Conservation (phyloP, 2,888 invertebrate species). For the Dicyrtoma fusca region DNA sequence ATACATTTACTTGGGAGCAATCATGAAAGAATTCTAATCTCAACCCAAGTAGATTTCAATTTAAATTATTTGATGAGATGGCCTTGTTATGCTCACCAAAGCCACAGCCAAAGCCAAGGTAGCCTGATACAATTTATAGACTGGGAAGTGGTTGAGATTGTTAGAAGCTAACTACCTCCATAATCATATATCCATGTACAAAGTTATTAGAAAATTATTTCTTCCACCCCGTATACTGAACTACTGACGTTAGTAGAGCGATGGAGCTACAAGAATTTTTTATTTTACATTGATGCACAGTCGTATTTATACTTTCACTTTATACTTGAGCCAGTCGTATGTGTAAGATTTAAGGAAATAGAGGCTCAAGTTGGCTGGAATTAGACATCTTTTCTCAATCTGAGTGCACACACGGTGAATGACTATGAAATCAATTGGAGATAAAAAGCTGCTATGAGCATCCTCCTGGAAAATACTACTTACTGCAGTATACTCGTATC, state of each 20-base stretch:
- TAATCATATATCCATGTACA: neutral
- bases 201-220: too few relatives aligned
- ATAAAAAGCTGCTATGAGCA: constrained; percentile 7
- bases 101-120: neutral
- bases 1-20: neutral
- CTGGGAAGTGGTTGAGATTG: neutral
- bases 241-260: too few relatives aligned
- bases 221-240: too few relatives aligned
- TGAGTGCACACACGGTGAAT: neutral
- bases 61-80: constrained; percentile 10
- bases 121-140: neutral
- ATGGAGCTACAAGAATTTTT: too few relatives aligned
- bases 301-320: too few relatives aligned
- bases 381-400: neutral
- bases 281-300: too few relatives aligned
- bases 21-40: constrained; percentile 7
- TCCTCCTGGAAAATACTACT: neutral
- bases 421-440: neutral
- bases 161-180: neutral
- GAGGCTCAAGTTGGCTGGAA: too few relatives aligned
- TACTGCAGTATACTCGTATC: neutral
- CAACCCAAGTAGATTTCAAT: constrained; percentile 15
- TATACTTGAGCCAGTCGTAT: too few relatives aligned
- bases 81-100: neutral
- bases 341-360: too few relatives aligned